Conservation (phyloP, 2,113 vertebrate genomes). For the Salvator merianae region DNA sequence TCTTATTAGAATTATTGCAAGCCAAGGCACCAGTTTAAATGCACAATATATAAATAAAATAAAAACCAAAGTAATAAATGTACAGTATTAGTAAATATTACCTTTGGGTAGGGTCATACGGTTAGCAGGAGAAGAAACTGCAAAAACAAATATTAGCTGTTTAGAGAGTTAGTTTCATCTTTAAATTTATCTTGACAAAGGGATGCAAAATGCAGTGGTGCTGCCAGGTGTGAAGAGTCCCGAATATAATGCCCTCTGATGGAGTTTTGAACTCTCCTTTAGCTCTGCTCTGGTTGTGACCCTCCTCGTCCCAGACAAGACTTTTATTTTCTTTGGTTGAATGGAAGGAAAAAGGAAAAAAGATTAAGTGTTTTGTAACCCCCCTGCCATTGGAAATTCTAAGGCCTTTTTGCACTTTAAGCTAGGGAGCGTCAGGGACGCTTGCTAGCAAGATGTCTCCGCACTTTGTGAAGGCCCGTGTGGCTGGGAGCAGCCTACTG, state of each 20-base stretch:
- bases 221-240: not conserved
- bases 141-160: slow-evolving; percentile 76
- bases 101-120: slow-evolving; percentile 78
- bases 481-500: too few species aligned
- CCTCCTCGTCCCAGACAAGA: not conserved
- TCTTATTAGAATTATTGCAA: not conserved
- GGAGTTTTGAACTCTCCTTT: not conserved
- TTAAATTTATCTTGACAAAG: slow-evolving; percentile 42
- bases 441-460: too few species aligned
- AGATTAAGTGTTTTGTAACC: not conserved
- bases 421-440: too few species aligned
- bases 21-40: slow-evolving; percentile 2
- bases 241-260: not conserved
- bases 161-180: slow-evolving; percentile 72
- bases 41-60: not conserved
- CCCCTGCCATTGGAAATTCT: not conserved
- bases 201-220: not conserved
- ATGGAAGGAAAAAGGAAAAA: not conserved
- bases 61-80: not conserved
- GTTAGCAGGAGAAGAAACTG: slow-evolving; percentile 79
- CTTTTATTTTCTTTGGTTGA: not conserved
- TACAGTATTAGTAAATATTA: slow-evolving; percentile 74
- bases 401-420: too few species aligned
- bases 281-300: not conserved
- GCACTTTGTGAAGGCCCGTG: too few species aligned